Percentiles rank a stretch among this genome's conserved stretches.
These are phyloP conservation scores for Catotricha subobsoleta DNA, from an alignment of 2,888 invertebrate species.

Conservation along the genomic window DNA sequence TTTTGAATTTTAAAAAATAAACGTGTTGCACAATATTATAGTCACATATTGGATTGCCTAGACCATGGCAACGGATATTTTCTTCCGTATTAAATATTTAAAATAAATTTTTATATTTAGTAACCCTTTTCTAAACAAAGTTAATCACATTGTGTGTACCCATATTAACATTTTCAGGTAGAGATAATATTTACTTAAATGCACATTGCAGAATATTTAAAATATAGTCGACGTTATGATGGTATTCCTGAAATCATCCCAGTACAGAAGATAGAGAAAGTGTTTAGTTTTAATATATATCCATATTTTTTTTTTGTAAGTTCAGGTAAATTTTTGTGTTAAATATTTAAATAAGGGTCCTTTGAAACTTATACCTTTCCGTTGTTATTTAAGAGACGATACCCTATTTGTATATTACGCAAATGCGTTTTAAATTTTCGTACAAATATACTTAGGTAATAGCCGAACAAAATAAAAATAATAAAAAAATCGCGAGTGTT, in stretches of 20 bases:
- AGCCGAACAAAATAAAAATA: neutral
- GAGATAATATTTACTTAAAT: neutral
- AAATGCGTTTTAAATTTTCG: no score
- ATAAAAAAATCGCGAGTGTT: neutral
- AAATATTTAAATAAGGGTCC: slow-evolving; percentile 3
- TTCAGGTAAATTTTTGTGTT: neutral
- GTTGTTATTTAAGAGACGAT: no score
- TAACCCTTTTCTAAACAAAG: neutral
- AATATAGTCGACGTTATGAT: neutral
- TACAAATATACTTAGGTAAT: no score
- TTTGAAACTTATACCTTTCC: neutral
- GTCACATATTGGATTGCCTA: neutral
- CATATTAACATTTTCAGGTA: neutral
- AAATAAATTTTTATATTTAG: neutral
- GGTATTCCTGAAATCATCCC: neutral
- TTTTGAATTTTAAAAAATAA: neutral
- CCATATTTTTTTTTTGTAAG: neutral
- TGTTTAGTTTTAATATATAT: neutral
- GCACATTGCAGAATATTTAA: neutral
- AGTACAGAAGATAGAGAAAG: neutral
- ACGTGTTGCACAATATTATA: neutral
- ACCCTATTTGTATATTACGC: no score
- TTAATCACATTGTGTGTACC: neutral
- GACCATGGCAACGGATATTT: neutral
- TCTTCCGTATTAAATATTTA: neutral